Conservation (phyloP, 2,888 invertebrate species). For the Clostera curtula region DNA sequence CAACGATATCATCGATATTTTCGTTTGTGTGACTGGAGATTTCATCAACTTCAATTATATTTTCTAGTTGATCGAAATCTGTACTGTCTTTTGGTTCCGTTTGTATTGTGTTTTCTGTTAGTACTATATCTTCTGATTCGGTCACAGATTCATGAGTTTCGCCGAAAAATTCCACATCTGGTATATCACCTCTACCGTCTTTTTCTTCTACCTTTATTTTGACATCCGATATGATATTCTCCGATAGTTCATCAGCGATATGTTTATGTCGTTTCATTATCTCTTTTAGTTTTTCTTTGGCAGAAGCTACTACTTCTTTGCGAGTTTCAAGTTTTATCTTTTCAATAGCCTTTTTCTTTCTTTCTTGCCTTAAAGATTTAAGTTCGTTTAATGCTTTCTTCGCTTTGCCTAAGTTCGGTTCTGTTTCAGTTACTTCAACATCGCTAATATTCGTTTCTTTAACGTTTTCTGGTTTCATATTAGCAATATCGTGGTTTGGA, state of each 20-base stretch:
- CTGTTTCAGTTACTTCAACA: constrained; percentile 15
- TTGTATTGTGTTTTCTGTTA: constrained; percentile 4
- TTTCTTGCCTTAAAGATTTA: constrained; percentile 45
- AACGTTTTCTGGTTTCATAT: constrained; percentile 6
- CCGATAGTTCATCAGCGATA: constrained; percentile 49
- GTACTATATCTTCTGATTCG: too few species aligned
- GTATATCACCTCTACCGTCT: constrained; percentile 49
- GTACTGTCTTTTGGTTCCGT: constrained; percentile 13
- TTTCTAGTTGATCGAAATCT: constrained; percentile 11
- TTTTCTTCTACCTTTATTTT: constrained; percentile 24
- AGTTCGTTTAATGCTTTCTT: constrained; percentile 48
- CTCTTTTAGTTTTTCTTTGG: constrained; percentile 66
- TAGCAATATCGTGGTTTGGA: too few species aligned
- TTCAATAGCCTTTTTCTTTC: constrained; percentile 57
- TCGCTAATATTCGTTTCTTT: constrained; percentile 6
- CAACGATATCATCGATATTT: constrained; percentile 62
- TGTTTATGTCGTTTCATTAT: constrained; percentile 67
- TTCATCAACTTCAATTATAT: constrained; percentile 18
- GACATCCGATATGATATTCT: constrained; percentile 29
- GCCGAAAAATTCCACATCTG: constrained; percentile 29
- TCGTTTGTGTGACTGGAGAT: constrained; percentile 35
- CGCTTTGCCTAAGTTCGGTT: constrained; percentile 28
- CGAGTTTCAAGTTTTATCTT: constrained; percentile 67
- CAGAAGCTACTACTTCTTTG: constrained; percentile 63
- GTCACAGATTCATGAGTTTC: constrained; percentile 16